Percentiles rank a stretch among this genome's conserved stretches.
Conservation (phyloP, 2,797 vertebrate genomes). For the Falco berigora region DNA sequence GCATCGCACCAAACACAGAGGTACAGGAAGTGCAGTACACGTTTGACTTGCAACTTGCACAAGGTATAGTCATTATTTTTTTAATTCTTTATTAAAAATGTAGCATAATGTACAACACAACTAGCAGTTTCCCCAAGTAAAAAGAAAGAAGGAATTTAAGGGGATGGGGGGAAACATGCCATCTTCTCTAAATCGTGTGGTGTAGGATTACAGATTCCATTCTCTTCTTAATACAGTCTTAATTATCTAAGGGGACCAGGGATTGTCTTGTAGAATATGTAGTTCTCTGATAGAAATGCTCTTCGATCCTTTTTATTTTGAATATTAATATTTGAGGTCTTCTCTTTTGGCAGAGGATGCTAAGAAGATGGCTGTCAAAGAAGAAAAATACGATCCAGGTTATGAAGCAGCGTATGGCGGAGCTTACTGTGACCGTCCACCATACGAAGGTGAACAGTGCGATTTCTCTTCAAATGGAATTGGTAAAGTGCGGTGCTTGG, state of each 20-base stretch:
- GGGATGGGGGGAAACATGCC: neutral
- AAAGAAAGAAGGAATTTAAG: neutral
- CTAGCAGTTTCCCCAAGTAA: neutral
- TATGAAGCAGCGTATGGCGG: conserved; percentile 92
- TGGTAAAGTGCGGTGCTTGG: conserved; percentile 59
- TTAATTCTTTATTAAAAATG: neutral
- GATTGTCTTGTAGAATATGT: neutral
- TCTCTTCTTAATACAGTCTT: neutral
- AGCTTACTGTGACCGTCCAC: conserved; percentile 71
- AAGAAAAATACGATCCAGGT: conserved; percentile 95
- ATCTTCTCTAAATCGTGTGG: neutral
- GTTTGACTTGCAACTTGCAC: conserved; percentile 88
- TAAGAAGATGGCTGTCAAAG: conserved; percentile 94
- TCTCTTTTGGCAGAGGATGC: conserved; percentile 85
- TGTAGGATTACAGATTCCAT: neutral
- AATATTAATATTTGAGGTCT: conserved; percentile 55
- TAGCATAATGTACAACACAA: neutral
- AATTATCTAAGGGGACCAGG: neutral
- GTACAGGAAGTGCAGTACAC: conserved; percentile 86
- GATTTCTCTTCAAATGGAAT: conserved; percentile 74
- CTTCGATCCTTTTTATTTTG: neutral
- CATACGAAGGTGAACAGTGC: conserved; percentile 76
- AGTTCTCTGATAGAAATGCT: neutral
- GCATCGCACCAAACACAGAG: conserved; percentile 73
- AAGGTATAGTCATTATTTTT: conserved; percentile 74